Base-by-base conservation (phyloP, 2,797 vertebrate species). In the Pelodytes ibericus region DNA sequence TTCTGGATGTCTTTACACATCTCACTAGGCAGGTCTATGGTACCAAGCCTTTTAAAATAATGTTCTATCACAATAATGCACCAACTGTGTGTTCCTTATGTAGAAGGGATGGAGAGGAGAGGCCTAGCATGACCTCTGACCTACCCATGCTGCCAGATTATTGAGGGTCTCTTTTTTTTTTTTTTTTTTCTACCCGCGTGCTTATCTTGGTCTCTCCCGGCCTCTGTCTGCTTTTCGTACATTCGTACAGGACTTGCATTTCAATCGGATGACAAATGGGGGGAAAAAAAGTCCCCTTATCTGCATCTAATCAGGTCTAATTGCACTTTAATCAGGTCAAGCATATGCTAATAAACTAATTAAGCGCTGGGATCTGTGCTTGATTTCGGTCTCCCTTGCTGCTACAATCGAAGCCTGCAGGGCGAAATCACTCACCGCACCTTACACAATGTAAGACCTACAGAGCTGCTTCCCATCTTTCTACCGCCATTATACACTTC, bases 301-400 rank as follows among this genome's bases (percentile, higher is more conserved):
- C 62, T 51, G 22, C 33, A n/a, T 66, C 20, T 72, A 78, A 72
- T 78, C 69, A 49, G 62, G 49, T 59, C 16, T 78, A 72, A 71
- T 71, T 71, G 68, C 26, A 36, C 68, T 68, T 36, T 77, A 77
- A 78, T 78, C 75, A 78, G 69, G 75, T 72, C 75, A 78, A 30
- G 69, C 62, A 49, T 72, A 67, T 67, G 56, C 33, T 72, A 30
- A 60, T 78, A 78, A 78, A 60, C 75, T 58, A 60, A 72, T 67
- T 78, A 72, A 58, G 4, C 62, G 2, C 29, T 31, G 49, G 39
- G 51, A 26, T 64, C 47, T 63, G 67, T 63, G 20, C 25, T 9
- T 59, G 56, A 25, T 20, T 51, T 26, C 33, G 2, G 18, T 66
- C 27, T 57, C 65, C 24, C 68, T 61, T 13, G 20, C 68, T 71